Base-by-base conservation (phyloP, 2,797 vertebrate genomes). In the Tarsius wallacei region DNA sequence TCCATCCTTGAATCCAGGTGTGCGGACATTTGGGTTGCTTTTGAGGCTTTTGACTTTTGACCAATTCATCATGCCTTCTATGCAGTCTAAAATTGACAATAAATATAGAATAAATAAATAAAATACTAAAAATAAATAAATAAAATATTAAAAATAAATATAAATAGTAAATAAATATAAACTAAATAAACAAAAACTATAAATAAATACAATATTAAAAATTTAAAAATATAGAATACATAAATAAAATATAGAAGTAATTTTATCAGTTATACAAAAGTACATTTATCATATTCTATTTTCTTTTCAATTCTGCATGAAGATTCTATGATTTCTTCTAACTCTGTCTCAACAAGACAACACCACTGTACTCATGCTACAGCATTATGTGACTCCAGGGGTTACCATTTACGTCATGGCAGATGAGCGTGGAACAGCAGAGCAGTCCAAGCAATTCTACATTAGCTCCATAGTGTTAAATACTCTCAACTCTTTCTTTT, bases 1-100 rank as follows among this genome's bases (percentile, higher is more conserved):
- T 22, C 90, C 98, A 1, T 93, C 96, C 42, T 21, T 94, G 96
- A 98, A 93, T 90, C 98, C 98, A 98, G 97, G 98, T 98, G 83
- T 90, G 93, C 95, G 19, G 33, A 61, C 36, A 22, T 84, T 83
- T 22, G 59, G 26, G 82, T 96, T 93, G 59, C 47, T 85, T 94
- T 74, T 28, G 92, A 95, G 31, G 31, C 19, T 55, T 17, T 90
- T 91, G 66, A 91, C n/a, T 91, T 86, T 71, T 33, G 47, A 55
- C 42, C 87, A n/a, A 36, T 49, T 73, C 22, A 31, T 81, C n/a
- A 47, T 71, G 42, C n/a, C 19, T 64, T 63, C 17, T 93, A 6
- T 33, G 49, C 21, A 73, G 33, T 73, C 82, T 89, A 80, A 94
- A 77, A 87, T 70, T 51, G 66, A 51, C 47, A 91, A 42, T 42